A percentile compares a stretch with the other conserved stretches of the same genome.
Conservation (phyloP, 1,140 invertebrate species). For the Drosophila pectinifera region DNA sequence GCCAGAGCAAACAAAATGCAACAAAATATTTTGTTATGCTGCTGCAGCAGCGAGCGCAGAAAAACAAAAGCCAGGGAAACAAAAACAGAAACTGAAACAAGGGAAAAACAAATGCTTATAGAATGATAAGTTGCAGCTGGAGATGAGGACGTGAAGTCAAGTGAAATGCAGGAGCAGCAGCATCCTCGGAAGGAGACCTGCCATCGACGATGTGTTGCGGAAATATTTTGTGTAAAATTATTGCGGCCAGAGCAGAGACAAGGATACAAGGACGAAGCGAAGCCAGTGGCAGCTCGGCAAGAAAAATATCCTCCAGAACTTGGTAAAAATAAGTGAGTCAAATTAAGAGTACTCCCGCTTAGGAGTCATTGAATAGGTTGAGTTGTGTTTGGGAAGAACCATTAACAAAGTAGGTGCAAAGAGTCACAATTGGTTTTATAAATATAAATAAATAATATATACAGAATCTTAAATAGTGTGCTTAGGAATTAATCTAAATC, state of each 20-base stretch:
- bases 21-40: constrained; percentile 78
- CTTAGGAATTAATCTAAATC: no score
- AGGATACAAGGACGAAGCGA: constrained; percentile 7
- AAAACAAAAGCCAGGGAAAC: constrained; percentile 38
- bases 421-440: no score
- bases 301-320: constrained; percentile 9
- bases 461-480: no score
- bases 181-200: constrained; percentile 44
- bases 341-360: constrained; percentile 7
- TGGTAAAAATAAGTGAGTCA: constrained; percentile 2
- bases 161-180: constrained; percentile 67
- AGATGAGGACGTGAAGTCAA: constrained; percentile 70
- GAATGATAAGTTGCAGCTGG: constrained; percentile 74
- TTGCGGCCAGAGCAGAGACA: constrained; percentile 42
- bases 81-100: constrained; percentile 42
- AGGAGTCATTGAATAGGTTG: constrained; percentile 2
- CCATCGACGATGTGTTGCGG: constrained; percentile 70
- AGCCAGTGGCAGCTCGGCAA: constrained; percentile 2
- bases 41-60: constrained; percentile 34
- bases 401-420: no score
- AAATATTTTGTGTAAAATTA: constrained; percentile 79
- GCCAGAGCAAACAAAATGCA: constrained; percentile 65
- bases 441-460: no score
- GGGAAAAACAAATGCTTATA: constrained; percentile 74
- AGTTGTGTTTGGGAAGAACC: background rate